Evolutionary conservation across 2,888 invertebrate genomes (phyloP), one percentile per base, ranked within the genome.

Genomic region (Stegana nigrithorax): DNA sequence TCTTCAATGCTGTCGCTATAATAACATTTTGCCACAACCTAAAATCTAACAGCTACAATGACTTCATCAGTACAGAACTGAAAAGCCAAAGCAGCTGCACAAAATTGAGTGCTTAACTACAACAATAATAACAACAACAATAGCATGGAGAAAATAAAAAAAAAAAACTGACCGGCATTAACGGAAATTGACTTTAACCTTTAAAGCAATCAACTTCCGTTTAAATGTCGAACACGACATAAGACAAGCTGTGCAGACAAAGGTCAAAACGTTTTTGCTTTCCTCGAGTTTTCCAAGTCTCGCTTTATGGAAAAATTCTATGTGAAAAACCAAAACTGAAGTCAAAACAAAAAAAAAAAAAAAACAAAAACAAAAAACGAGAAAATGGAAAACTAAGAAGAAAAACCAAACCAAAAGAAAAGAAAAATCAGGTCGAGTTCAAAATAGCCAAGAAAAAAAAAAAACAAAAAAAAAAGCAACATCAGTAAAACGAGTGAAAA

Each of bases 101-200:
- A 55, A 50, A 67, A 67, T 60, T 72, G 65, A 75, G 70, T 78
- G 67, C 62, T 76, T 60, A 67, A 65, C 72, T 64, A 44, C 63
- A 69, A 68, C 19, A 65, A 64, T 39, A 65, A 47, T 42, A 55
- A 51, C 23, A 39, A 58, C 64, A 65, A 64, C 56, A 62, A 47
- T 66, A 66, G 68, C 67, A 73, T 69, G 10, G 23, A 47, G 3
- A n/a, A 51, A 51, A 29, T 4, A 29, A 17, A 51, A 23, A 39
- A 27, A 51, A 36, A 23, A 42, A 45, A 47, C 60, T 17, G 27
- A 17, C 27, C 55, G 60, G 62, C 59, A 75, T 71, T 69, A 80
- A 77, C 78, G 80, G 73, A 75, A 80, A 75, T 80, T 75, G 80
- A 68, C 71, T 70, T 78, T 75, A 75, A 75, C 80, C 75, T 80